Evolutionary conservation across 2,113 vertebrate species (phyloP), one percentile per base, ranked within the genome.

Genomic region (Salminus brasiliensis): DNA sequence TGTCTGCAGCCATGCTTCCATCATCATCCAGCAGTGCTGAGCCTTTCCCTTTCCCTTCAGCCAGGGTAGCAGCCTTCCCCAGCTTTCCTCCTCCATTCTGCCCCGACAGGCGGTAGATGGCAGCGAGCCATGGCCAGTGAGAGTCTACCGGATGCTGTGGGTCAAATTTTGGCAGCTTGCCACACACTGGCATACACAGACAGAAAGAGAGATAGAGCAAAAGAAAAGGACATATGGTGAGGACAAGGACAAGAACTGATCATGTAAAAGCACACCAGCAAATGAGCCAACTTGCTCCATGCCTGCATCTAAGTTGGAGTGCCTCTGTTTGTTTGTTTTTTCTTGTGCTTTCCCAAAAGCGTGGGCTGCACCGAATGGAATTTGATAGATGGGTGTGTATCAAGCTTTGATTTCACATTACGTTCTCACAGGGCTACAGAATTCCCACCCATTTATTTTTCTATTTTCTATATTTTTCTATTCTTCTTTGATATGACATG

Each of bases 81-180:
- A 93, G 90, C 59, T 92, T 89, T 65, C 55, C 78, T 52, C 23
- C 52, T 70, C 55, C 62, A n/a, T 49, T 66, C 53, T 34, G 39
- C 62, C 88, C 85, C 93, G 90, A 0, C 86, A 72, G 90, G 32
- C 95, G 93, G 84, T 99, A 99, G 87, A 99, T 93, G 85, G 98
- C 97, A 0, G 94, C 96, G 71, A 98, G 96, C 98, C 98, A 99
- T 0, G 97, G 95, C 98, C 98, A 99, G 81, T 93, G 93, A 16
- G 81, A 87, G 62, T 95, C 93, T 16, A 84, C 88, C 1, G 92
- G 87, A 89, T 93, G 95, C 75, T 92, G 90, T 21, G 92, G 79
- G 76, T 95, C 93, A 86, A 93, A 86, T 81, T 94, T 95, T 41
- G 94, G 93, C 57, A 95, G 90, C 91, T 97, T 98, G 80, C 98